A percentile compares a stretch with the other conserved stretches of the same genome.
phyloP scores from a whole-genome alignment of 2,888 invertebrate genomes.

The Cyclophora punctaria region DNA sequence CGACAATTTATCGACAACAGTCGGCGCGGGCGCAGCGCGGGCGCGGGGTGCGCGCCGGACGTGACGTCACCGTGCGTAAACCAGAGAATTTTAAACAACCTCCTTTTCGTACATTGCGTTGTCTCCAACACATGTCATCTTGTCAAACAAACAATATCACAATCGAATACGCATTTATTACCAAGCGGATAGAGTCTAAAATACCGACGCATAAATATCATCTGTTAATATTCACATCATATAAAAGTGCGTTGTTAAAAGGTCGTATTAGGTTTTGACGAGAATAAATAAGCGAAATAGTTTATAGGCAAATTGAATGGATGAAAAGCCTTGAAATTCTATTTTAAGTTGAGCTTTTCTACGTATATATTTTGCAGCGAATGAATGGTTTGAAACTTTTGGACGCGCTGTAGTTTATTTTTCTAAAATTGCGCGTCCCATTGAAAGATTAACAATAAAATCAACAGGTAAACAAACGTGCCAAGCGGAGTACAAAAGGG shows the following conservation, averaged over 20 bases:
- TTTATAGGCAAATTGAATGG: conserved; percentile 21
- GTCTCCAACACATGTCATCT: conserved; percentile 59
- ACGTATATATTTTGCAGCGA: conserved; percentile 22
- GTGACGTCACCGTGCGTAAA: conserved; percentile 69
- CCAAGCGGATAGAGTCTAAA: conserved; percentile 35
- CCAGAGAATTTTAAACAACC: conserved; percentile 72
- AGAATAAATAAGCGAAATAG: conserved; percentile 44
- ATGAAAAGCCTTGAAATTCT: conserved; percentile 29
- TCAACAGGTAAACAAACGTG: conserved; percentile 8
- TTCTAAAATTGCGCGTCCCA: conserved; percentile 2
- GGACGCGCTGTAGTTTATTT: conserved; percentile 9
- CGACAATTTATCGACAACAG: conserved; percentile 28
- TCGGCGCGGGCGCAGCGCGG: conserved; percentile 2
- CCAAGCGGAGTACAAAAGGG: neutral
- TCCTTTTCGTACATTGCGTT: conserved; percentile 54
- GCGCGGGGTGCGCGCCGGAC: conserved; percentile 38
- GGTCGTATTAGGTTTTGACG: conserved; percentile 53
- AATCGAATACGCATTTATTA: conserved; percentile 29
- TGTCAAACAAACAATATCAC: conserved; percentile 26
- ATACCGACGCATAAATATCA: conserved; percentile 22
- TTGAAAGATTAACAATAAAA: conserved; percentile 2
- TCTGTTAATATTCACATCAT: conserved; percentile 60
- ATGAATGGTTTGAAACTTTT: conserved; percentile 9
- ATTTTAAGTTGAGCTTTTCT: conserved; percentile 18
- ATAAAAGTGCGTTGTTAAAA: conserved; percentile 55